Evolutionary conservation across 2,888 invertebrate genomes (phyloP).

Genomic region (Stomorhina lunata): DNA sequence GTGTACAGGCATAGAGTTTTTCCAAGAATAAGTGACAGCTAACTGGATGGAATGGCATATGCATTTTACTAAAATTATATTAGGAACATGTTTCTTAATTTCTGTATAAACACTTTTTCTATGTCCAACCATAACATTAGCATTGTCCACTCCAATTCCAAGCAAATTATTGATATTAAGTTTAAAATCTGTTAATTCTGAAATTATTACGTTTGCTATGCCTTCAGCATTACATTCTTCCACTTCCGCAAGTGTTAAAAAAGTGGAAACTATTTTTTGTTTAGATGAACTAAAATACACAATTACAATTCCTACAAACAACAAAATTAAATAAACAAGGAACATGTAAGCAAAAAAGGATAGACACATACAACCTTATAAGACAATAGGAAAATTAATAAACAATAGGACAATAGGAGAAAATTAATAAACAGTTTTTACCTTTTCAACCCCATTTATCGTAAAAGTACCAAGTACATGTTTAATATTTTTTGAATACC

Average conservation of each 20-base stretch:
- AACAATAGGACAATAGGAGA: too few relatives aligned
- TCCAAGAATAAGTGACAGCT: neutral
- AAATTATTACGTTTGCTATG: slow-evolving; percentile 27
- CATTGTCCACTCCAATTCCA: slow-evolving; percentile 44
- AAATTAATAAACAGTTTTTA: too few relatives aligned
- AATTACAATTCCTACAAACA: slow-evolving; percentile 47
- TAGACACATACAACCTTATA: too few relatives aligned
- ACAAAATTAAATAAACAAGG: too few relatives aligned
- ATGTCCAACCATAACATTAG: slow-evolving; percentile 1
- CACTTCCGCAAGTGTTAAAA: slow-evolving; percentile 37
- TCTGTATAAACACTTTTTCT: neutral
- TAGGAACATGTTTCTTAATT: neutral
- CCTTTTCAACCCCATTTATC: too few relatives aligned
- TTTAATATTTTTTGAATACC: too few relatives aligned
- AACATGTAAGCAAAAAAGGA: too few relatives aligned
- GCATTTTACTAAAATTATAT: neutral
- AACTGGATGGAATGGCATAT: neutral
- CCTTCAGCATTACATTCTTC: slow-evolving; percentile 48
- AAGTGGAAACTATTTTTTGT: slow-evolving; percentile 45
- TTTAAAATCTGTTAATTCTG: slow-evolving; percentile 25
- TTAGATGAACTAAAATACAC: slow-evolving; percentile 51
- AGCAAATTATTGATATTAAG: slow-evolving; percentile 46
- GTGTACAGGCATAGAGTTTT: neutral
- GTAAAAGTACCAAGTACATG: too few relatives aligned
- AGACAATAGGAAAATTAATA: too few relatives aligned